Base-by-base conservation (phyloP, 2,888 invertebrate species). In the Limnephilus marmoratus region DNA sequence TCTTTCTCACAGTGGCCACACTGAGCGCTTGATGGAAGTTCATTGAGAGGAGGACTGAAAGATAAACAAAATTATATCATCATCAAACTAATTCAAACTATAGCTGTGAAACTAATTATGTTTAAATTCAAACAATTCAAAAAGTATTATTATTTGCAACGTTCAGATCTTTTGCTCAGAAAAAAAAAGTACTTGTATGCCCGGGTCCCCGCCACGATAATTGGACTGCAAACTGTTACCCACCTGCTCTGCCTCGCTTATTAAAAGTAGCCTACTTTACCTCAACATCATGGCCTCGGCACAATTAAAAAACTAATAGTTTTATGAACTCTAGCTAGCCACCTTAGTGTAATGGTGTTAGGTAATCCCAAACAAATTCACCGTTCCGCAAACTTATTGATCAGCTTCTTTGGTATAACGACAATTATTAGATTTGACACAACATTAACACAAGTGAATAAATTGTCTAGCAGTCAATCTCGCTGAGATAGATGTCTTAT, bases 1-100 rank as follows among this genome's bases (percentile, higher is more conserved):
- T 91, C 90, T 86, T 93, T 93, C 29, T 93, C 93, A n/a, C 81
- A 68, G 81, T 93, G 93, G 3, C 90, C 91, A 81, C 93, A 93
- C 15, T 90, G 81, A 45, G 91, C 90, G 3, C 90, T 68, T 24
- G 83, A 49, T 15, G 92, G 92, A 37, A 92, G 90, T 11, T 92
- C 92, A 85, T 88, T 89, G 12, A 83, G 85, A 53, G 92, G 90
- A 68, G 49, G 49, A n/a, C 88, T 88, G 53, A 68, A 88, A 88
- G 7, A 34, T 2, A 68, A 88, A 31, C 29, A 68, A 68, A 45
- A 31, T 68, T 31, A 31, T 18, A 82, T 31, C 9, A 13, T 18
- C 34, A 34, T 34, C 13, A 0, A 11, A 68, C 24, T 68, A 68
- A 68, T 68, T 68, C 9, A 68, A 24, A 68, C 7, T 68, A 68